phyloP scores from a whole-genome alignment of 2,888 invertebrate species.

The Agrochola litura region DNA sequence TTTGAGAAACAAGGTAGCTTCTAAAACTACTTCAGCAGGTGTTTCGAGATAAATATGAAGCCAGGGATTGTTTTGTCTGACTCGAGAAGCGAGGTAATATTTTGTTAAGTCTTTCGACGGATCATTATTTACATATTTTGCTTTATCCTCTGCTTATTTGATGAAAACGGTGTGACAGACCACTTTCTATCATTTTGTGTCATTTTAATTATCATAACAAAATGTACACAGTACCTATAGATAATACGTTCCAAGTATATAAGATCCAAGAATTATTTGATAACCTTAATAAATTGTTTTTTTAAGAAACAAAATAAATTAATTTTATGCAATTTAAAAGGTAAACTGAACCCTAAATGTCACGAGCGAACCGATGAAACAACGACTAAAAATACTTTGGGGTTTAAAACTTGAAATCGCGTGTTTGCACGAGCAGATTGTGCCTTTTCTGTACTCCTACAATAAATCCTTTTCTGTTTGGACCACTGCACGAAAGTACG shows the following conservation, averaged over 20 bases:
- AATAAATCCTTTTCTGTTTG: constrained; percentile 56
- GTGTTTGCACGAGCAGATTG: constrained; percentile 46
- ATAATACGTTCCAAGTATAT: too few relatives aligned
- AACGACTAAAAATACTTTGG: constrained; percentile 33
- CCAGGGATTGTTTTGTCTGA: neutral
- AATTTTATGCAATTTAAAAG: neutral
- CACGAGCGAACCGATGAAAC: constrained; percentile 21
- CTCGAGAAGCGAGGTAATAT: neutral
- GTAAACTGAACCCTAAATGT: constrained; percentile 8
- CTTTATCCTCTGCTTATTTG: neutral
- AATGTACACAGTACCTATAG: neutral
- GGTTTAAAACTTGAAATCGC: constrained; percentile 56
- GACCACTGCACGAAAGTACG: constrained; percentile 49
- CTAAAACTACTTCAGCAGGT: neutral
- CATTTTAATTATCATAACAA: neutral
- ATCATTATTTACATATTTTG: neutral
- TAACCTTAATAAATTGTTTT: neutral
- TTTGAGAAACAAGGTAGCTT: neutral
- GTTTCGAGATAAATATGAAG: neutral
- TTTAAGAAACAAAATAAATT: neutral
- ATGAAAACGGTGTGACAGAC: neutral
- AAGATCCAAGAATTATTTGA: neutral
- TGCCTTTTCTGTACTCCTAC: constrained; percentile 36
- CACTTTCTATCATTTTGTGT: neutral
- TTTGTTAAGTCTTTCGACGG: too few relatives aligned